Evolutionary conservation across 2,888 invertebrate genomes (phyloP).

Genomic region (Spicauda simplicius): DNA sequence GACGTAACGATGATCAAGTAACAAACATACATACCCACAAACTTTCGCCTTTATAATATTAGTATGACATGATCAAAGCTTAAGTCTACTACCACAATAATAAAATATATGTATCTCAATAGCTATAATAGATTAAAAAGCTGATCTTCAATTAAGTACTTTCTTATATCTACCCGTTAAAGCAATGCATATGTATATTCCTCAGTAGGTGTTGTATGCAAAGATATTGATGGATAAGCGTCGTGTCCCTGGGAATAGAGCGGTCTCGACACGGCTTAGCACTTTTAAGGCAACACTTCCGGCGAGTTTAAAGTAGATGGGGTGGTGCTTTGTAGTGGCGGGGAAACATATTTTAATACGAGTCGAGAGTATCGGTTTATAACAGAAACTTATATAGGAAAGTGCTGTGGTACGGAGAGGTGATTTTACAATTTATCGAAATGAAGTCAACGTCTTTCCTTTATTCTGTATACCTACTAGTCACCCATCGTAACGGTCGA

Average conservation of each 20-base stretch:
- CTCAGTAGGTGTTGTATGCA: constrained; percentile 61
- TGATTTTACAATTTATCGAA: too few relatives aligned
- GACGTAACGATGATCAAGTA: too few relatives aligned
- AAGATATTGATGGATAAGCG: constrained; percentile 84
- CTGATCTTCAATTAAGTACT: neutral
- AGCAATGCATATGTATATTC: constrained; percentile 4
- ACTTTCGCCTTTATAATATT: too few relatives aligned
- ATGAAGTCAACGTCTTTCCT: too few relatives aligned
- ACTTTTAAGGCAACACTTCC: constrained; percentile 72
- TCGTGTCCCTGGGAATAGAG: constrained; percentile 72
- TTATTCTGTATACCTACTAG: too few relatives aligned
- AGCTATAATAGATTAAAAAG: neutral
- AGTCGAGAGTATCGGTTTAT: neutral
- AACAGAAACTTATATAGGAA: neutral
- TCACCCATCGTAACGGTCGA: too few relatives aligned
- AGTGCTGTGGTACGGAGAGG: too few relatives aligned
- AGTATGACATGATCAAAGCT: too few relatives aligned
- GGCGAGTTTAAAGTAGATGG: constrained; percentile 63
- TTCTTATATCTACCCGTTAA: too few relatives aligned
- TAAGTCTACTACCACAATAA: too few relatives aligned
- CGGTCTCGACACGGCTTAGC: constrained; percentile 83
- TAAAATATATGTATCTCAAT: too few relatives aligned
- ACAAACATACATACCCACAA: too few relatives aligned
- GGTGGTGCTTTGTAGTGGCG: constrained; percentile 41
- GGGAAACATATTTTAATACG: neutral